These are phyloP conservation scores for Ptychobarbus kaznakovi DNA, from an alignment of 2,797 vertebrate species.

Conservation along the genomic window DNA sequence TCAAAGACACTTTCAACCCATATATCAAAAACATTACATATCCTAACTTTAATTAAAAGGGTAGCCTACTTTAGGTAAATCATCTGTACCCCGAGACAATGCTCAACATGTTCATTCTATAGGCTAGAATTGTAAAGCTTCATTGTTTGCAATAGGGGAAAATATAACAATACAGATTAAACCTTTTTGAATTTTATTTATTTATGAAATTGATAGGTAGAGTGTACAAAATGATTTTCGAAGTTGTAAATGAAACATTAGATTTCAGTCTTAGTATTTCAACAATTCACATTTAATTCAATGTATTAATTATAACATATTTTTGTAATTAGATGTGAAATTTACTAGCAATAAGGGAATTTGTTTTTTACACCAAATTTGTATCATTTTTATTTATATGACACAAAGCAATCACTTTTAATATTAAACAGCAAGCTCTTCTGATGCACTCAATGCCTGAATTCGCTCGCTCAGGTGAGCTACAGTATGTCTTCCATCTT, in stretches of 20 bases:
- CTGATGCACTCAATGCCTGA: too few species aligned
- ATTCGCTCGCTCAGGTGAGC: neutral
- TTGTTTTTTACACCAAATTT: neutral
- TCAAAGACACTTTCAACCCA: too few species aligned
- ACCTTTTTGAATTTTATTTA: neutral
- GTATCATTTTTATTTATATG: neutral
- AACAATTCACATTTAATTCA: too few species aligned
- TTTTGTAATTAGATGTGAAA: neutral
- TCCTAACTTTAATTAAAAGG: too few species aligned
- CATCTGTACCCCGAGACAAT: neutral
- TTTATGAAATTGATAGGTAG: neutral
- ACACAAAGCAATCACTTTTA: neutral
- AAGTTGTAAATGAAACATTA: too few species aligned
- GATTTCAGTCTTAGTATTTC: too few species aligned
- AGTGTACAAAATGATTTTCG: neutral
- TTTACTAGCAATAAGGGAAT: neutral
- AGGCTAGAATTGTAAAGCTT: too few species aligned
- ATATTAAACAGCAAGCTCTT: slow-evolving; percentile 6
- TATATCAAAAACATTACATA: neutral
- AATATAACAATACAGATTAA: too few species aligned
- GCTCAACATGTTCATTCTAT: neutral
- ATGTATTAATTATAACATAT: neutral
- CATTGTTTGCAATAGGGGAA: too few species aligned
- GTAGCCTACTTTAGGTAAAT: neutral
- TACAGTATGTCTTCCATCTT: slow-evolving; percentile 12